Base-by-base conservation (phyloP, 2,888 invertebrate species). In the Pyrrhia umbra region DNA sequence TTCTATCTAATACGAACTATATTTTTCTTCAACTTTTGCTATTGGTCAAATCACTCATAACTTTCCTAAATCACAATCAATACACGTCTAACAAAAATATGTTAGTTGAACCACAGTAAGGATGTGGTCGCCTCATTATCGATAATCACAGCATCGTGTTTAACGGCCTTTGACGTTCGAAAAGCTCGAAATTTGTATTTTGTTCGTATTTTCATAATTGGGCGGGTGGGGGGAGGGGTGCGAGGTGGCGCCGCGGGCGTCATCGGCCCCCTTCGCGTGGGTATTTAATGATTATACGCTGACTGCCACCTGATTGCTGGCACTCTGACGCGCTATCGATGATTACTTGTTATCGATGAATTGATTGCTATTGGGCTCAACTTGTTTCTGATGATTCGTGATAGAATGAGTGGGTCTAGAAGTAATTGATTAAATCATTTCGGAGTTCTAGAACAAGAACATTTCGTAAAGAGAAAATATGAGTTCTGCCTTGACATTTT, bases 201-300 rank as follows among this genome's bases (percentile, higher is more conserved):
- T 93, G 94, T 93, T 92, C 90, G 92, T 93, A 94, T 94, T 95
- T 94, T 94, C 94, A 94, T 94, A 94, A 94, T 94, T 95, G 94
- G 94, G 92, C 88, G 91, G 86, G 89, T 88, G 91, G 75, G 84
- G 83, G 75, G 68, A 82, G 80, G 72, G 77, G 79, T 72, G 72
- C 75, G 83, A 80, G 89, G 90, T 88, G 90, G 90, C 75, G 90
- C 92, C 91, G 90, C 89, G 90, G 91, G 93, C 92, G 90, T 91
- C 91, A 91, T 91, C 89, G 89, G 90, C 83, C 91, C 93, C 92
- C 91, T 85, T 84, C 88, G 92, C 92, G 92, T 90, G 94, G 93
- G 94, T 94, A 94, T 94, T 94, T 94, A 95, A 95, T 94, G 95
- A 94, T 95, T 94, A 93, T 93, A 92, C 92, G 95, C 92, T 94